Evolutionary conservation across 2,888 invertebrate genomes (phyloP).

Genomic region (Drosophila meridiana): DNA sequence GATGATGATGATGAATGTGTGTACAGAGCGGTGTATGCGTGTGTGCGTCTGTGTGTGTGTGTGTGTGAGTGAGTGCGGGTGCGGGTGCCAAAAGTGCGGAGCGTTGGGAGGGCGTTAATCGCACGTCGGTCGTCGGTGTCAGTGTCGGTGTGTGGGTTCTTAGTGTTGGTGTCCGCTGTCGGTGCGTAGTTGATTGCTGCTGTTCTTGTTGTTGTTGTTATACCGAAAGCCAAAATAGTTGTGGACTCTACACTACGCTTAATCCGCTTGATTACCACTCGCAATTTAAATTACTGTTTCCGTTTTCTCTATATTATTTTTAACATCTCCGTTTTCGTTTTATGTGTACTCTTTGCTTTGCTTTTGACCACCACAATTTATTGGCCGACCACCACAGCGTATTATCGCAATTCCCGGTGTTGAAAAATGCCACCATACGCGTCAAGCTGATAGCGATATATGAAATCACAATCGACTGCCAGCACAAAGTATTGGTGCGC

Average conservation of each 20-base stretch:
- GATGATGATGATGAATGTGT: conserved; percentile 33
- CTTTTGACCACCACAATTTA: conserved; percentile 66
- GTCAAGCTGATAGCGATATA: conserved; percentile 22
- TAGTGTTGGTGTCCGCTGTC: conserved; percentile 57
- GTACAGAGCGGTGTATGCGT: conserved; percentile 23
- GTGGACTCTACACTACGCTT: conserved; percentile 47
- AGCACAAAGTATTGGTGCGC: neutral
- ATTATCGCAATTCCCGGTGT: conserved; percentile 49
- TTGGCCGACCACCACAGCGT: conserved; percentile 59
- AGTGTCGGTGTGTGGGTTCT: conserved; percentile 46
- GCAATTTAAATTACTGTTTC: conserved; percentile 72
- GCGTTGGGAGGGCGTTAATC: conserved; percentile 61
- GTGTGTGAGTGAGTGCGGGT: conserved; percentile 32
- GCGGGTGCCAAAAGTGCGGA: conserved; percentile 62
- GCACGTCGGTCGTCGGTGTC: conserved; percentile 62
- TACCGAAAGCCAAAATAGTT: conserved; percentile 51
- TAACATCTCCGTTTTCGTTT: conserved; percentile 70
- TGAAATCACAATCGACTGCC: neutral
- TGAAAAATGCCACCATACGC: conserved; percentile 38
- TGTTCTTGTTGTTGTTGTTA: conserved; percentile 43
- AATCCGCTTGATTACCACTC: conserved; percentile 69
- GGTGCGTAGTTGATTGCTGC: conserved; percentile 62
- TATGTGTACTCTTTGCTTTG: conserved; percentile 70
- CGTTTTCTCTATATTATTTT: conserved; percentile 68
- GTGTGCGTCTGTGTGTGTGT: conserved; percentile 22